phyloP scores from a whole-genome alignment of 2,797 vertebrate genomes.

The Taenioides sp. region DNA sequence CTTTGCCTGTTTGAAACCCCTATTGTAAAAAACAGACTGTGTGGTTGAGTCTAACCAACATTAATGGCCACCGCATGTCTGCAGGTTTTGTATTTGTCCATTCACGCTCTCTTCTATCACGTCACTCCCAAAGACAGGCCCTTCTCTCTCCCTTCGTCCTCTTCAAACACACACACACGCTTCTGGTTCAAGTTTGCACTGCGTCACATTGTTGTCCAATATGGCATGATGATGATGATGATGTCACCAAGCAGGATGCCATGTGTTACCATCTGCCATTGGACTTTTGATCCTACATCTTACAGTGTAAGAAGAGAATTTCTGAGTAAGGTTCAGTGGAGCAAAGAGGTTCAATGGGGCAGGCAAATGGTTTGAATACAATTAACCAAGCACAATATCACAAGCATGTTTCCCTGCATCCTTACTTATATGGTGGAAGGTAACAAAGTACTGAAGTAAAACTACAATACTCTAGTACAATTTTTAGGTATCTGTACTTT shows the following conservation, averaged over 20 bases:
- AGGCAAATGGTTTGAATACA: neutral
- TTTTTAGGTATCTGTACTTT: too few species aligned
- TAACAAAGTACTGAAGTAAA: too few species aligned
- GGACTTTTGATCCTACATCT: conserved; percentile 66
- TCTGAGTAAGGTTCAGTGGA: conserved; percentile 58
- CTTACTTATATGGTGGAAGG: neutral
- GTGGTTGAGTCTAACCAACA: conserved; percentile 25
- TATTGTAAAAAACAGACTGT: conserved; percentile 52
- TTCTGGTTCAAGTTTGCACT: conserved; percentile 22
- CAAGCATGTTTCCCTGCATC: neutral
- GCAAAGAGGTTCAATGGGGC: neutral
- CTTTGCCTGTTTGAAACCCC: conserved; percentile 34
- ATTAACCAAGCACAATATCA: conserved; percentile 7
- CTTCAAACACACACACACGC: conserved; percentile 28
- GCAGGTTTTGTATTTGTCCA: conserved; percentile 61
- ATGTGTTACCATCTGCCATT: conserved; percentile 66
- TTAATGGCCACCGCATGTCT: conserved; percentile 30
- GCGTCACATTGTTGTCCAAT: conserved; percentile 49
- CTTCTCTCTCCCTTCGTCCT: conserved; percentile 18
- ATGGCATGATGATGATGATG: conserved; percentile 60
- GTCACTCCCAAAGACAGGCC: conserved; percentile 19
- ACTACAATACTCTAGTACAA: too few species aligned
- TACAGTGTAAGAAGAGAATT: conserved; percentile 56
- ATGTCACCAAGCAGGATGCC: conserved; percentile 59
- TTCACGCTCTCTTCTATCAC: conserved; percentile 33